phyloP scores from a whole-genome alignment of 2,888 invertebrate species.

The Apantesis nais region DNA sequence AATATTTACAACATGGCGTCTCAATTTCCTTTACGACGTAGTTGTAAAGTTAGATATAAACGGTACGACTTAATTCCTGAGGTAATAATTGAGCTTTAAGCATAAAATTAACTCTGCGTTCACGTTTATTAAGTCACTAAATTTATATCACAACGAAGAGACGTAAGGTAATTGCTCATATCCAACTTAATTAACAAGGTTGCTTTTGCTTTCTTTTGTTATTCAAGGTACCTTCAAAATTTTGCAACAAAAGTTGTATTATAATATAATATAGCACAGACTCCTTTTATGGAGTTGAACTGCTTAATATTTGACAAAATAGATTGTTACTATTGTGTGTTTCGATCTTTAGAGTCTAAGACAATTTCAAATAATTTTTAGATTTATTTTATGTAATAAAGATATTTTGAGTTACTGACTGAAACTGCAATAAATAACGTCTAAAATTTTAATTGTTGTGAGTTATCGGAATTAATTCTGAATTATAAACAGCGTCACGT shows the following conservation, averaged over 20 bases:
- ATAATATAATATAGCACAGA: too few relatives aligned
- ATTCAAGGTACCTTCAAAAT: not conserved
- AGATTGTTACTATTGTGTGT: too few relatives aligned
- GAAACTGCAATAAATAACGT: too few relatives aligned
- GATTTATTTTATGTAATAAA: too few relatives aligned
- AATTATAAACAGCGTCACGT: too few relatives aligned
- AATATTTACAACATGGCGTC: not conserved
- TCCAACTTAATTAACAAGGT: not conserved
- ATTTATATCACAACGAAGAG: not conserved
- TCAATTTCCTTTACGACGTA: constrained; percentile 3
- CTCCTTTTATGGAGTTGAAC: too few relatives aligned
- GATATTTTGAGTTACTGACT: too few relatives aligned
- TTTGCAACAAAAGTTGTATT: not conserved
- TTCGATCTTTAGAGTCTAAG: too few relatives aligned
- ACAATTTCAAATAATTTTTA: too few relatives aligned
- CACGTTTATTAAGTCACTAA: constrained; percentile 4
- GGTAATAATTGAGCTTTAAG: not conserved
- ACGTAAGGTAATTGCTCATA: not conserved
- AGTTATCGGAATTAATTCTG: too few relatives aligned
- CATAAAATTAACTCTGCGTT: not conserved
- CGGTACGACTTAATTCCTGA: not conserved
- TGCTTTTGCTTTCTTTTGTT: not conserved
- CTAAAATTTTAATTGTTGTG: too few relatives aligned
- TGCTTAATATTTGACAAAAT: too few relatives aligned
- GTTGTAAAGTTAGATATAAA: not conserved